Conservation (phyloP, 2,113 vertebrate genomes). For the Thermophis baileyi region DNA sequence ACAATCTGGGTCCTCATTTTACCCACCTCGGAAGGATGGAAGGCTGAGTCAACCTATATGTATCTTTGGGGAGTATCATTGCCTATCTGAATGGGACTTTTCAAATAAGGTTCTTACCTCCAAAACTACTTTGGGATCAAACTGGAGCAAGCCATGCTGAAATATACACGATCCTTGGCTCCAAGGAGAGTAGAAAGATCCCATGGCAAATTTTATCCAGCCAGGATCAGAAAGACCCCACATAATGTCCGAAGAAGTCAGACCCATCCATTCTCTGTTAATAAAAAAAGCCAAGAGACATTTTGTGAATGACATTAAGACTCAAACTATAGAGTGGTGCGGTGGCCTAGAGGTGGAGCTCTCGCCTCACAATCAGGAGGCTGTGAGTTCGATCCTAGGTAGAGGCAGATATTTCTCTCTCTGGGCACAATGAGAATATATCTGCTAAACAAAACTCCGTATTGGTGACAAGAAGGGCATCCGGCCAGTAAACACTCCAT, state of each 20-base stretch:
- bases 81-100: neutral
- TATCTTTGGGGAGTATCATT: neutral
- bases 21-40: too few relatives aligned
- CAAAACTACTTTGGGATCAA: constrained; percentile 50
- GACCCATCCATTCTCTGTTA: constrained; percentile 61
- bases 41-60: too few relatives aligned
- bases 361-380: too few relatives aligned
- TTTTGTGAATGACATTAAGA: neutral
- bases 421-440: too few relatives aligned
- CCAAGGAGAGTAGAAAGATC: constrained; percentile 61
- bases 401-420: too few relatives aligned
- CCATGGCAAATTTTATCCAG: constrained; percentile 66
- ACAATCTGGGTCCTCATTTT: too few relatives aligned
- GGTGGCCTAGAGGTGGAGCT: too few relatives aligned
- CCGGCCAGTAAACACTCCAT: too few relatives aligned
- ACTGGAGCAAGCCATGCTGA: constrained; percentile 57
- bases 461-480: too few relatives aligned
- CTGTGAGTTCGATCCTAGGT: too few relatives aligned
- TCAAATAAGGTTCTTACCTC: constrained; percentile 37
- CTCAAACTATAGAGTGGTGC: neutral
- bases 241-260: constrained; percentile 51
- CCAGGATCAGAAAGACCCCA: constrained; percentile 67
- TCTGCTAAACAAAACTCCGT: too few relatives aligned
- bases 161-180: constrained; percentile 63
- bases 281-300: neutral